Base-by-base conservation (phyloP, 2,888 invertebrate genomes). In the Philaethria dido region DNA sequence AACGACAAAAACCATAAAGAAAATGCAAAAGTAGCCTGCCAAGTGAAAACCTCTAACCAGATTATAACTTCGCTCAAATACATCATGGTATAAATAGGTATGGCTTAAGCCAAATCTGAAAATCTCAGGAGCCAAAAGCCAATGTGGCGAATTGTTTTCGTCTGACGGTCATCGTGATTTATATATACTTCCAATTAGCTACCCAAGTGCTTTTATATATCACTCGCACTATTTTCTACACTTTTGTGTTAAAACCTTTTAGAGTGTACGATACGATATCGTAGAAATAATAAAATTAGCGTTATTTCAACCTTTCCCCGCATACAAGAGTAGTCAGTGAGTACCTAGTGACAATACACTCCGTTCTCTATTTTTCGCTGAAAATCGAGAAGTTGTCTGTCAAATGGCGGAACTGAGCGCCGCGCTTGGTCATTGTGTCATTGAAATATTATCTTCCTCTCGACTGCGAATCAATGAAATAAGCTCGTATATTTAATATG, bases 161-260 rank as follows among this genome's bases (percentile, higher is more conserved):
- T 81, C 79, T 80, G 78, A 78, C 80, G 77, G 77, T 75, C 77
- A 74, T 75, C 69, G 79, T 88, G 91, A 91, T 88, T 90, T 91
- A 89, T 89, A 82, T 80, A 84, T 83, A 82, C 85, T 87, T 86
- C 85, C 88, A 90, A 89, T 90, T 91, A 91, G 90, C 85, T 78
- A 82, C 78, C 77, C 80, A 81, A 83, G 82, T 78, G 82, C 83
- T 85, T 88, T 89, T 89, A 89, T 90, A 89, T 89, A 88, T 88
- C 81, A 80, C 86, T 87, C 86, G 87, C 84, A 83, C 85, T 79
- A 85, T 88, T 88, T 86, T 83, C 85, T 83, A 77, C 84, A 86
- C 83, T 86, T 88, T 87, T 85, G 82, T 85, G 77, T 79, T 57
- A 55, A 39, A 54, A 22, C 33, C 11, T 45, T 67, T 72, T 39